Conservation (phyloP, 2,113 vertebrate genomes). For the Helogale parvula region DNA sequence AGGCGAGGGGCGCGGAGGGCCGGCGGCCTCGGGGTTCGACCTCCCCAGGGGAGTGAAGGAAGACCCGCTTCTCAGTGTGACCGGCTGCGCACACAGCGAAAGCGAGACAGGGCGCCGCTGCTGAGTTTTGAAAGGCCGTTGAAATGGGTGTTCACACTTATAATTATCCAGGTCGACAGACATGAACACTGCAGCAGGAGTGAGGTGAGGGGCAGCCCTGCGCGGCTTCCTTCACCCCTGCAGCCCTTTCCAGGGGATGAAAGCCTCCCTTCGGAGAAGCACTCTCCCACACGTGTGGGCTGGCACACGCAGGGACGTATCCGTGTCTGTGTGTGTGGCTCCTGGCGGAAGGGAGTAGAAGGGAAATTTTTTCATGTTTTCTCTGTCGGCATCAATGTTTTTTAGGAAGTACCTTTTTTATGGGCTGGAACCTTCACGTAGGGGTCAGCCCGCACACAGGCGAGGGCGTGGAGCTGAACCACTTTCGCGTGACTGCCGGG, state of each 20-base stretch:
- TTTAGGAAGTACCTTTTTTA: not conserved
- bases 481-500: too few relatives aligned
- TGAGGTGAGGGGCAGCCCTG: not conserved
- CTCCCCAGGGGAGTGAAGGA: rapidly evolving
- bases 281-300: rapidly evolving
- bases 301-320: rapidly evolving
- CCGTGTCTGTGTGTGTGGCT: not conserved
- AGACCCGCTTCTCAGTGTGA: rapidly evolving
- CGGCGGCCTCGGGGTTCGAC: not conserved
- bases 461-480: too few relatives aligned
- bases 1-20: not conserved
- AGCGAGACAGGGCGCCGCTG: not conserved
- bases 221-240: rapidly evolving
- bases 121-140: not conserved
- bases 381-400: not conserved
- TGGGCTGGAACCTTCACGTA: not conserved
- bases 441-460: rapidly evolving
- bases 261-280: not conserved
- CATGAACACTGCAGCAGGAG: not conserved
- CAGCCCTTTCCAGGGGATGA: not conserved
- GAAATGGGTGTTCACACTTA: not conserved
- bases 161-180: not conserved
- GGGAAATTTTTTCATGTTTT: not conserved
- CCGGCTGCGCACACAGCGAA: not conserved
- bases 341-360: not conserved